Percentiles rank a stretch among this genome's conserved stretches.
Conservation (phyloP, 2,113 vertebrate species). For the Cynocephalus volans region DNA sequence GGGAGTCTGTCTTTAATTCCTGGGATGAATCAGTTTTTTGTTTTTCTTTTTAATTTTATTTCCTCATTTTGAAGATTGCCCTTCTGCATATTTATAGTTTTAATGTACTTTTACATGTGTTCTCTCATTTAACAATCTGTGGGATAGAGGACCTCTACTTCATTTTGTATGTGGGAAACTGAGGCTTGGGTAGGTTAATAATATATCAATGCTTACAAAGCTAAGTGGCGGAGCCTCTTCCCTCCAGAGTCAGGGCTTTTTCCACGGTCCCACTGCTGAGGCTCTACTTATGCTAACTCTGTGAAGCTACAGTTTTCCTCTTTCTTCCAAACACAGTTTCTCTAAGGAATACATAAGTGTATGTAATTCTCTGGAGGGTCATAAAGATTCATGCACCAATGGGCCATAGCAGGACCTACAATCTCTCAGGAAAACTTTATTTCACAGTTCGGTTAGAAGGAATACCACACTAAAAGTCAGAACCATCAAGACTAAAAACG, state of each 20-base stretch:
- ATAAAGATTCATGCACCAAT: neutral
- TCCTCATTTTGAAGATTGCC: slow-evolving; percentile 35
- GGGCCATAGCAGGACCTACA: neutral
- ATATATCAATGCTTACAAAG: neutral
- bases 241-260: neutral
- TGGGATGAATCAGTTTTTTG: neutral
- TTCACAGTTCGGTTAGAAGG: neutral
- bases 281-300: neutral
- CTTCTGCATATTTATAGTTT: slow-evolving; percentile 27
- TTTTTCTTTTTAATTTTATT: slow-evolving; percentile 17
- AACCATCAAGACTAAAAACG: neutral
- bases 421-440: neutral
- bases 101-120: slow-evolving; percentile 21
- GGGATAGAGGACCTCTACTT: neutral
- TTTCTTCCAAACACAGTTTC: neutral
- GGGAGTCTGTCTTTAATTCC: neutral
- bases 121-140: slow-evolving; percentile 24
- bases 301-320: neutral
- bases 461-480: neutral
- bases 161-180: neutral
- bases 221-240: neutral
- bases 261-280: neutral
- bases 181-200: neutral
- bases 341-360: neutral
- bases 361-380: neutral